Conservation (phyloP, 1,140 invertebrate species). For the Thaumetopoea pityocampa region DNA sequence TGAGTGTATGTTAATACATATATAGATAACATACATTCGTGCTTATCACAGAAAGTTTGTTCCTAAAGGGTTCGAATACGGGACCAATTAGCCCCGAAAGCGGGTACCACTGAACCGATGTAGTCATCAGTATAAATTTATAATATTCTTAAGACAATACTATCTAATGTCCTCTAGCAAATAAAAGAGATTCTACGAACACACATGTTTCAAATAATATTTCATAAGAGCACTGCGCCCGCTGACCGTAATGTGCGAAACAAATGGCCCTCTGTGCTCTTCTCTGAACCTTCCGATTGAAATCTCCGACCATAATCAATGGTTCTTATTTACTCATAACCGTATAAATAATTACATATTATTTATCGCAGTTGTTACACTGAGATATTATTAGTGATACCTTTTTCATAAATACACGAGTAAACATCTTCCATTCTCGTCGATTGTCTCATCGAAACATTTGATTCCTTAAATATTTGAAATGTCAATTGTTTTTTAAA, state of each 20-base stretch:
- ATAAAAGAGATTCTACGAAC: conserved; percentile 9
- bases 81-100: no score
- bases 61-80: no score
- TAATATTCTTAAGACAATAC: conserved; percentile 6
- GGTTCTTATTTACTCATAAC: conserved; percentile 38
- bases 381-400: conserved; percentile 15
- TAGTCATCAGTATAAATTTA: no score
- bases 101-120: no score
- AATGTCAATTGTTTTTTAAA: no score
- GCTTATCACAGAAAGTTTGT: no score
- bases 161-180: conserved; percentile 3
- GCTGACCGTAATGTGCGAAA: conserved; percentile 38
- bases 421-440: no score
- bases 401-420: no score
- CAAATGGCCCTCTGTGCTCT: conserved; percentile 54
- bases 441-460: no score
- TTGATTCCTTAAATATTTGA: no score
- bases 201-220: conserved; percentile 62
- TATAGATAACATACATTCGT: no score
- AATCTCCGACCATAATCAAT: conserved; percentile 31
- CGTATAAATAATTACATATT: conserved; percentile 37
- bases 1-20: no score
- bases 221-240: conserved; percentile 43
- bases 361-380: conserved; percentile 12
- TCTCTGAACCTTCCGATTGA: conserved; percentile 56